These are phyloP conservation scores for Dromaius novaehollandiae DNA, from an alignment of 2,113 vertebrate species.

Conservation along the genomic window DNA sequence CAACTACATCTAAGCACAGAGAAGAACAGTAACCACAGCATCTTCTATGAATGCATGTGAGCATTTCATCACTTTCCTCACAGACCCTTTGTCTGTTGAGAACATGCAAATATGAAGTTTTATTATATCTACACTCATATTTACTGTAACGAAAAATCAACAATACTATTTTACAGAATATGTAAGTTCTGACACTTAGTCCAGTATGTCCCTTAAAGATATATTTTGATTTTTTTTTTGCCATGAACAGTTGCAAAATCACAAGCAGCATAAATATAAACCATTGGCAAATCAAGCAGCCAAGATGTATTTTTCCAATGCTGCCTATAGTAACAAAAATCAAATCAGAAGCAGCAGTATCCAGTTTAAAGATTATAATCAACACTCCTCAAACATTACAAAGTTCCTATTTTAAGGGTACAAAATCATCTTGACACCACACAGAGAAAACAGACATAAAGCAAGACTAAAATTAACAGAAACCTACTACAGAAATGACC, in stretches of 20 bases:
- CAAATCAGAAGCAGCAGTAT: background rate
- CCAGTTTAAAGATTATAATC: background rate
- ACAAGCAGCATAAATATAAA: background rate
- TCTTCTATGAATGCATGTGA: constrained; percentile 22
- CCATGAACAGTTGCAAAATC: background rate
- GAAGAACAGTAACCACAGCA: constrained; percentile 31
- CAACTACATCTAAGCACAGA: background rate
- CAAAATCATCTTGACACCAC: background rate
- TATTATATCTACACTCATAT: background rate
- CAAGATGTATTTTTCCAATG: background rate
- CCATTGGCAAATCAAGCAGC: background rate
- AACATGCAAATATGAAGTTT: background rate
- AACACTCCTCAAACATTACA: background rate
- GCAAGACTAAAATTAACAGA: background rate
- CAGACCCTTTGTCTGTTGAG: constrained; percentile 22
- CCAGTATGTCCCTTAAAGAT: background rate
- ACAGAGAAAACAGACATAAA: background rate
- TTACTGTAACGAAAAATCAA: background rate
- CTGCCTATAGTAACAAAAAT: background rate
- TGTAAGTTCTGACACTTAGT: background rate
- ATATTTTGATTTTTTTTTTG: background rate
- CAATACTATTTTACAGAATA: background rate
- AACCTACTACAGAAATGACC: background rate
- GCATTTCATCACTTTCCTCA: constrained; percentile 18
- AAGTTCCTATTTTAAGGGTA: constrained; percentile 10